Base-by-base conservation (phyloP, 1,140 invertebrate genomes). In the Bombus polaris region DNA sequence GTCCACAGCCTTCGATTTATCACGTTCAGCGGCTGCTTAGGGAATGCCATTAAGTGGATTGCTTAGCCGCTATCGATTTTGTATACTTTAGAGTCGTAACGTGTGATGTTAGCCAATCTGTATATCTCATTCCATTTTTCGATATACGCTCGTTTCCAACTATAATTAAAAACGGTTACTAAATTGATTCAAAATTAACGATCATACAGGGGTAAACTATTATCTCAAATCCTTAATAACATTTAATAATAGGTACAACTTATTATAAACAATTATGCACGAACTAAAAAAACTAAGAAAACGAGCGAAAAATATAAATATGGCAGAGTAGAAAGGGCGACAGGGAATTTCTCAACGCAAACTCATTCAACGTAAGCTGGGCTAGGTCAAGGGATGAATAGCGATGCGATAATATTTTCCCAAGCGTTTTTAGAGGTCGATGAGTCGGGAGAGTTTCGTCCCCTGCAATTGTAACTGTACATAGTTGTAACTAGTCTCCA, bases 21-120 rank as follows among this genome's bases (percentile, higher is more conserved):
- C 89, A 79, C 82, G 86, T 89, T 80, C 86, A 90, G 53, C 62
- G 86, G 78, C 83, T 88, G 87, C 81, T 90, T 90, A 88, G 87
- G 68, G 83, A 90, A 90, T 88, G 83, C 89, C 81, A 83, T 90
- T 90, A 90, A 87, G 89, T 87, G 87, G 81, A 90, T 90, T 90
- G 89, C 83, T 86, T 87, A 65, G 86, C 66, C 83, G 44, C 39
- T 90, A 90, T 90, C 89, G 89, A 90, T 90, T 90, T 88, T 81
- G 44, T 68, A 73, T 74, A 71, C 59, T 83, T 83, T 79, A 74
- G 83, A 75, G 32, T 66, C 42, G 88, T 74, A 89, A 90, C 78
- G 71, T 72, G 25, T 75, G 83, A 90, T 90, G 88, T 84, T 88
- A 74, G 83, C 68, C 76, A 83, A 86, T 83, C 65, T 70, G 57